phyloP scores from a whole-genome alignment of 1,140 invertebrate genomes.

The Nylanderia fulva region DNA sequence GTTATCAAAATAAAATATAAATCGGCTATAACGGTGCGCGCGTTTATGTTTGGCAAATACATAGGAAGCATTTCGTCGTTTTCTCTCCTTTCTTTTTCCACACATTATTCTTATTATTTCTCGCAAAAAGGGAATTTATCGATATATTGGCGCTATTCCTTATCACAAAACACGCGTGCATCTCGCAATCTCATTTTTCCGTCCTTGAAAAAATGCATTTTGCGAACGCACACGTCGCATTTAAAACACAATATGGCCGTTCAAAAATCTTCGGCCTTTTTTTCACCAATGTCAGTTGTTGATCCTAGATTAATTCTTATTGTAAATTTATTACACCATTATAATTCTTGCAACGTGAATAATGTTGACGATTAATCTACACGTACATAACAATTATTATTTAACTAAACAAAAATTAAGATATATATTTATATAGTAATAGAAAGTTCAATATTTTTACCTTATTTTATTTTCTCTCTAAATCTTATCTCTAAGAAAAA shows the following conservation, averaged over 20 bases:
- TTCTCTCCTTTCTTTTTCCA: conserved; percentile 62
- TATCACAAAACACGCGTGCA: conserved; percentile 58
- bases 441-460: no score
- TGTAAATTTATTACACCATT: neutral
- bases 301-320: neutral
- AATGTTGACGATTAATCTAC: neutral
- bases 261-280: neutral
- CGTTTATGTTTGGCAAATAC: conserved; percentile 73
- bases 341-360: neutral
- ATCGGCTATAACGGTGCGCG: conserved; percentile 77
- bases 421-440: neutral
- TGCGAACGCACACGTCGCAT: neutral
- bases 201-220: neutral
- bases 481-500: neutral
- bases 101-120: conserved; percentile 3
- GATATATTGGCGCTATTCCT: conserved; percentile 46
- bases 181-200: neutral
- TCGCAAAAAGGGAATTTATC: conserved; percentile 27
- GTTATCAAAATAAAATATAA: conserved; percentile 82
- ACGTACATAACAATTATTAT: neutral
- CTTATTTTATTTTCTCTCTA: neutral
- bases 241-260: neutral
- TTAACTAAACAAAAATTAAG: neutral
- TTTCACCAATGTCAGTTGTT: neutral
- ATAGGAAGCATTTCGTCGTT: conserved; percentile 77